These are phyloP conservation scores for Montipora sp. DNA, from an alignment of 64 coral and sea anemone genomes.

Conservation along the genomic window DNA sequence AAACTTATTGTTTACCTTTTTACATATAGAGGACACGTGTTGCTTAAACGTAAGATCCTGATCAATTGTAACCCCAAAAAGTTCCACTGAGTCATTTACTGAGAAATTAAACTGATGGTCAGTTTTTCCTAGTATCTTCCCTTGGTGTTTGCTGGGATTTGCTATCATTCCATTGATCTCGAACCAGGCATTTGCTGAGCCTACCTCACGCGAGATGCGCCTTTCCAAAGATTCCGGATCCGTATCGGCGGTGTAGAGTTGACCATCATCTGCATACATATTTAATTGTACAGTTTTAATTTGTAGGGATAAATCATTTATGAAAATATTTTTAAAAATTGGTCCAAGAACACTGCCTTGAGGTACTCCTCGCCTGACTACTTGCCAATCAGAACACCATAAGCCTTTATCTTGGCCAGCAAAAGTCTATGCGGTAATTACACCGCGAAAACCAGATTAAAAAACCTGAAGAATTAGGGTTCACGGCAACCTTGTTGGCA, in stretches of 20 bases:
- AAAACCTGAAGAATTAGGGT: no score
- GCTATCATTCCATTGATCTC: constrained; percentile 26
- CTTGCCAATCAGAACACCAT: not conserved
- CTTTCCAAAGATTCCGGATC: no score
- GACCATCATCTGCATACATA: no score
- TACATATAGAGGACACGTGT: no score
- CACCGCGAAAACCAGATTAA: no score
- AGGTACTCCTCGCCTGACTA: not conserved
- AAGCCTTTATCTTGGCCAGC: no score
- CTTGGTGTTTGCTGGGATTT: constrained; percentile 34
- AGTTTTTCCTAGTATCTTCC: constrained; percentile 15
- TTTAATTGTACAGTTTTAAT: not conserved
- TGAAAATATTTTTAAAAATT: not conserved
- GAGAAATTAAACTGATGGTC: constrained; percentile 17
- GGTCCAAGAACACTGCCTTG: not conserved
- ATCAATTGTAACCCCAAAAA: not conserved
- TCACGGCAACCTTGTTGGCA: no score
- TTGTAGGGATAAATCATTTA: not conserved
- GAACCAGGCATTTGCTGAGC: not conserved
- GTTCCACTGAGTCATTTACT: constrained; percentile 1
- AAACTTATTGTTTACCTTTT: no score
- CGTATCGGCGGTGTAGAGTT: no score
- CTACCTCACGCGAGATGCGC: no score
- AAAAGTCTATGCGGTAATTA: no score
- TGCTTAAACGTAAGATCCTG: no score